Conservation (phyloP, 2,113 vertebrate species). For the Odontesthes bonariensis region DNA sequence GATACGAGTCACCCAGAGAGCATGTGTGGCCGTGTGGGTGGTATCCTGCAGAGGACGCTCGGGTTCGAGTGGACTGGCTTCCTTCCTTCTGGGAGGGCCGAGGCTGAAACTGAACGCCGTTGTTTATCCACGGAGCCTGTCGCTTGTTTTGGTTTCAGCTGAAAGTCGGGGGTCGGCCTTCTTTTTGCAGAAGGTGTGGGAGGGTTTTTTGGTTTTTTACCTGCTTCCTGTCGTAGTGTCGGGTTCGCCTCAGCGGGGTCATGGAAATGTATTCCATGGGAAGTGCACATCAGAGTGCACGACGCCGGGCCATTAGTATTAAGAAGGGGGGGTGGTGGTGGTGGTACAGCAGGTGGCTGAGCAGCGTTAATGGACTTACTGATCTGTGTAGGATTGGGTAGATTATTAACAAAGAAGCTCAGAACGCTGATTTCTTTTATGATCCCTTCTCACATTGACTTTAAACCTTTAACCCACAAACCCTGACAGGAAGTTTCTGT, state of each 20-base stretch:
- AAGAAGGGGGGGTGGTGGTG: background rate
- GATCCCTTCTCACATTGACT: constrained; percentile 54
- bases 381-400: constrained; percentile 60
- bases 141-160: constrained; percentile 55
- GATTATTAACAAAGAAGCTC: constrained; percentile 75
- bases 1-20: constrained; percentile 36
- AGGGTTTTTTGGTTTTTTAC: constrained; percentile 37
- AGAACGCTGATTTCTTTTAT: constrained; percentile 62
- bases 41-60: constrained; percentile 36
- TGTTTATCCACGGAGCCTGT: constrained; percentile 48
- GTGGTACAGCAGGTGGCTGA: constrained; percentile 45
- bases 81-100: constrained; percentile 46
- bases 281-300: constrained; percentile 36
- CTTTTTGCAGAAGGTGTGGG: constrained; percentile 27
- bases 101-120: constrained; percentile 46
- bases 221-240: constrained; percentile 35
- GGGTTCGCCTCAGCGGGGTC: constrained; percentile 31
- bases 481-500: constrained; percentile 30
- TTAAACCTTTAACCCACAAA: constrained; percentile 76
- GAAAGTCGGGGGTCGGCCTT: constrained; percentile 28
- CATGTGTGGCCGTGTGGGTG: constrained; percentile 47
- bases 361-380: constrained; percentile 66
- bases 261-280: constrained; percentile 49
- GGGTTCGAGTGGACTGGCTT: constrained; percentile 24
- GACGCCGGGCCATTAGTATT: constrained; percentile 49